These are phyloP conservation scores for Phalloptychus januarius DNA, from an alignment of 2,797 vertebrate genomes.

Conservation along the genomic window DNA sequence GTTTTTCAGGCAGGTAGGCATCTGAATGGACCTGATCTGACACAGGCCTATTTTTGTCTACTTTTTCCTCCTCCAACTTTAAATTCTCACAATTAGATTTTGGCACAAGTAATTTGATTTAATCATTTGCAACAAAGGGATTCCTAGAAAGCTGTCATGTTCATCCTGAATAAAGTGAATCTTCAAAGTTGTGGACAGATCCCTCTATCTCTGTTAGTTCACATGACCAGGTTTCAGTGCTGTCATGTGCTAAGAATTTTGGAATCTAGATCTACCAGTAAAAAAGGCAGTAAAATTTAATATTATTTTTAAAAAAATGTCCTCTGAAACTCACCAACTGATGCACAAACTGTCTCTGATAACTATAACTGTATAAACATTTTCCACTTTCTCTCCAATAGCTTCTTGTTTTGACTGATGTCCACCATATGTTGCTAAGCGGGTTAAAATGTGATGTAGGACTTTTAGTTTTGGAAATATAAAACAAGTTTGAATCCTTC, in stretches of 20 bases:
- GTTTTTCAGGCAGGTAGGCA: conserved; percentile 92
- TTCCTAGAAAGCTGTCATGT: neutral
- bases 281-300: neutral
- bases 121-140: neutral
- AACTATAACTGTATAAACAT: neutral
- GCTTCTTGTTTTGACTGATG: neutral
- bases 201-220: rapidly evolving
- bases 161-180: neutral
- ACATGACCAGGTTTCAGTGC: neutral
- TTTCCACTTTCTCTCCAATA: neutral
- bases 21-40: conserved; percentile 6
- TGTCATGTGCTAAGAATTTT: neutral
- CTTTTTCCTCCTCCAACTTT: neutral
- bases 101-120: neutral
- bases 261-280: neutral
- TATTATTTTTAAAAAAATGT: too few species aligned
- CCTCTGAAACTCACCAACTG: neutral
- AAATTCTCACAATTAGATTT: neutral
- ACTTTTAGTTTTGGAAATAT: neutral
- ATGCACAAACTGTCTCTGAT: neutral
- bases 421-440: neutral
- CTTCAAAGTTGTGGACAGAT: neutral
- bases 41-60: neutral
- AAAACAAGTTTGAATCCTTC: neutral
- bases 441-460: neutral